These are phyloP conservation scores for Petrocephalus schoutedeni DNA, from an alignment of 2,797 vertebrate genomes.

Conservation along the genomic window DNA sequence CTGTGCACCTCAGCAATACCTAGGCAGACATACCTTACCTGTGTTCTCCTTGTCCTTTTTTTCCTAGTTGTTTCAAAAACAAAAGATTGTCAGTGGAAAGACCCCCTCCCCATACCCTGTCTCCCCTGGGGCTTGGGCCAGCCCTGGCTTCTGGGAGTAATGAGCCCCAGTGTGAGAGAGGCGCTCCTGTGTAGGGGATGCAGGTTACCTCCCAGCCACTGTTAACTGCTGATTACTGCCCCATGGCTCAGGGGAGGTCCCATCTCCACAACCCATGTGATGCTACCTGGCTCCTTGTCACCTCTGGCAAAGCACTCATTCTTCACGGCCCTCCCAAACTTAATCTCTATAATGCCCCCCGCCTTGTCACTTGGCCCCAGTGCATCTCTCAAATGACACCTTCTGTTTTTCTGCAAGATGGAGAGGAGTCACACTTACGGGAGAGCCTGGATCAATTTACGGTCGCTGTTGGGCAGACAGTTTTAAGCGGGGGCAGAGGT, in stretches of 20 bases:
- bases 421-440: slow-evolving; percentile 50
- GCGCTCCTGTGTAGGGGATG: neutral
- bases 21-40: neutral
- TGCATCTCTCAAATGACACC: slow-evolving; percentile 35
- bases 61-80: slow-evolving; percentile 5
- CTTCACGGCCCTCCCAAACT: slow-evolving; percentile 53
- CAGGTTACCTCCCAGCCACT: slow-evolving; percentile 45
- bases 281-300: slow-evolving; percentile 47
- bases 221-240: slow-evolving; percentile 69
- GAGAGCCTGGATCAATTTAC: slow-evolving; percentile 37
- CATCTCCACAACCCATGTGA: slow-evolving; percentile 43
- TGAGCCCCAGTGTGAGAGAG: slow-evolving; percentile 46
- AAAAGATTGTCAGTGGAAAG: neutral
- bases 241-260: slow-evolving; percentile 42
- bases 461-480: neutral
- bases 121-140: slow-evolving; percentile 5
- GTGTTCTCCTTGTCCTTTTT: neutral
- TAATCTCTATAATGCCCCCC: slow-evolving; percentile 7
- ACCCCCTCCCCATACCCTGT: neutral
- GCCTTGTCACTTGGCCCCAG: neutral
- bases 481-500: neutral
- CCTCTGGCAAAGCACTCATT: slow-evolving; percentile 52
- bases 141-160: slow-evolving; percentile 43
- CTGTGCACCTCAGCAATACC: neutral
- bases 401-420: slow-evolving; percentile 44